phyloP scores from a whole-genome alignment of 2,797 vertebrate species.

The Hafferia zeledoni region DNA sequence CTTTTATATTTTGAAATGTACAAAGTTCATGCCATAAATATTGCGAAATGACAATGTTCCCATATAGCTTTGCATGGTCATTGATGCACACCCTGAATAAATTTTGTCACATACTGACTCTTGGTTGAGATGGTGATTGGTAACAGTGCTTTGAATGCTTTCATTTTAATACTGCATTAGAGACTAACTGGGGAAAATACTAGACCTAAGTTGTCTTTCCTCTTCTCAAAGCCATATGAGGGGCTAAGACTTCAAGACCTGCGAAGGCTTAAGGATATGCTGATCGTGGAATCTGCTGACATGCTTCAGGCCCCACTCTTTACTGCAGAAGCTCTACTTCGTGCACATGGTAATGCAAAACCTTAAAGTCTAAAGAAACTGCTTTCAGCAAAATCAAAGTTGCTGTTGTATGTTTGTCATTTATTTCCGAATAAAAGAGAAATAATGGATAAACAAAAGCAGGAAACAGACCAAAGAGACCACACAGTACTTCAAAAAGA shows the following conservation, averaged over 20 bases:
- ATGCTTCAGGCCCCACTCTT: constrained; percentile 98
- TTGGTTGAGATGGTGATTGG: background rate
- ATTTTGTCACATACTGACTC: background rate
- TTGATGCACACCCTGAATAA: background rate
- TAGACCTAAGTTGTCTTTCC: background rate
- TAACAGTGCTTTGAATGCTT: background rate
- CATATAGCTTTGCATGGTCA: background rate
- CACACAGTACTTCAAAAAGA: background rate
- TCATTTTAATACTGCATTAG: background rate
- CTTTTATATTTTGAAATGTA: background rate
- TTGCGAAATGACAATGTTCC: background rate
- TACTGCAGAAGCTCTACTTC: constrained; percentile 95
- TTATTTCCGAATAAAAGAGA: background rate
- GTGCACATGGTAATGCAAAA: constrained; percentile 90
- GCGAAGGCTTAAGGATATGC: constrained; percentile 95
- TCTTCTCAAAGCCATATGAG: constrained; percentile 87
- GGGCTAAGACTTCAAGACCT: constrained; percentile 95
- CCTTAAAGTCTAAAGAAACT: background rate
- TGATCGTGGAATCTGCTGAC: constrained; percentile 98
- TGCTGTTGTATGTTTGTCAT: background rate
- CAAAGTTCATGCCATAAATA: background rate
- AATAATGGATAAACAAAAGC: background rate
- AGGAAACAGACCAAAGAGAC: background rate
- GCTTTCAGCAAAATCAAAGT: background rate
- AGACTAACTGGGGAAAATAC: background rate